phyloP scores from a whole-genome alignment of 2,797 vertebrate genomes.

The Simalia tracyae region DNA sequence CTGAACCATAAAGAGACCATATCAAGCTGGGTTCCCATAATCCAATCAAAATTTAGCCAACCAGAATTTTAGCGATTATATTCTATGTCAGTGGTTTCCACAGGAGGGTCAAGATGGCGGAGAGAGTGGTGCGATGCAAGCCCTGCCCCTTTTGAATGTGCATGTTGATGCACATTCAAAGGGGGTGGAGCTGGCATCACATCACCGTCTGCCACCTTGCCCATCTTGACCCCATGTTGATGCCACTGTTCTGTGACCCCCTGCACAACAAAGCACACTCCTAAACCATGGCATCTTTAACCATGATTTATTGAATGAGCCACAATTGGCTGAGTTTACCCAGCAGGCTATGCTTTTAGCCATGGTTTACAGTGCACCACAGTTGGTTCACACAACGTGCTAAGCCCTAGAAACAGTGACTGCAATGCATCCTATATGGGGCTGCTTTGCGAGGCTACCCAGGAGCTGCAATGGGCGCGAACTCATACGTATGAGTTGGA shows the following conservation, averaged over 20 bases:
- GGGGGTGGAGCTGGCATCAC: neutral
- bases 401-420: neutral
- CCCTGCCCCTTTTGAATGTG: neutral
- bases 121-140: neutral
- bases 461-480: neutral
- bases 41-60: neutral
- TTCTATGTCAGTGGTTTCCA: neutral
- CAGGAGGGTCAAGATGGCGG: neutral
- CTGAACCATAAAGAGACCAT: neutral
- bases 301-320: neutral
- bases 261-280: neutral
- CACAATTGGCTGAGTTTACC: neutral
- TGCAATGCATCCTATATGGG: neutral
- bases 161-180: neutral
- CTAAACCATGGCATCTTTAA: neutral
- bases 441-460: neutral
- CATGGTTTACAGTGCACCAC: neutral
- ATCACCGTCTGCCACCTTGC: neutral
- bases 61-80: neutral
- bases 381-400: neutral
- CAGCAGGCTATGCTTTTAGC: neutral
- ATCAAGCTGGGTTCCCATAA: neutral
- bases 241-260: neutral
- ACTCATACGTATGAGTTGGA: neutral
- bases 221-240: neutral